Evolutionary conservation across 2,888 invertebrate genomes (phyloP).

Genomic region (Caenorhabditis sinica): DNA sequence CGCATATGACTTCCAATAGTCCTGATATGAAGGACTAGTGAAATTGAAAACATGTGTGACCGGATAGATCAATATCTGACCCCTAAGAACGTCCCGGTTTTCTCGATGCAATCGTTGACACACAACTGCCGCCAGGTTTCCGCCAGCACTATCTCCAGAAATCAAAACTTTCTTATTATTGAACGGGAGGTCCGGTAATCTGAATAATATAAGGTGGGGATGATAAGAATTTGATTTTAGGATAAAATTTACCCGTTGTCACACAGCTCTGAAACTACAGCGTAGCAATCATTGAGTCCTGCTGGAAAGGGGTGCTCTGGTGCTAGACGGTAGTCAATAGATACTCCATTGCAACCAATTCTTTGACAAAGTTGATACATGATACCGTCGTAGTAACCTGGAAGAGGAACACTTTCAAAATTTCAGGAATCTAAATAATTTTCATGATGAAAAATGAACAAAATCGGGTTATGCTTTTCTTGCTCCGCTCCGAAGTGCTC

Average conservation of each 20-base stretch:
- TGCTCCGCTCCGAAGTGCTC: too few relatives aligned
- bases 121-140: conserved; percentile 79
- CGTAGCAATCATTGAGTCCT: conserved; percentile 84
- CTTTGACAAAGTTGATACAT: conserved; percentile 72
- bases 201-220: conserved; percentile 27
- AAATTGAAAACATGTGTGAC: conserved; percentile 84
- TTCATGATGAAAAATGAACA: too few relatives aligned
- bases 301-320: conserved; percentile 84
- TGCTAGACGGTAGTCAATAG: conserved; percentile 82
- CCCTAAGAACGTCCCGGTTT: conserved; percentile 64
- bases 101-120: conserved; percentile 61
- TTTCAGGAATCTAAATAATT: too few relatives aligned
- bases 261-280: conserved; percentile 76
- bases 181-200: conserved; percentile 73
- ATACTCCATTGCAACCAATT: conserved; percentile 74
- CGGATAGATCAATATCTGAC: conserved; percentile 84
- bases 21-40: conserved; percentile 78
- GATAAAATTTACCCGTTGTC: conserved; percentile 72
- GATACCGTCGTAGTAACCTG: conserved; percentile 79
- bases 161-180: conserved; percentile 78
- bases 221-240: too few relatives aligned
- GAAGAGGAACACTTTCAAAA: conserved; percentile 11
- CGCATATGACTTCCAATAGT: conserved; percentile 76
- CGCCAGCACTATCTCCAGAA: conserved; percentile 83
- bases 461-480: too few relatives aligned